Evolutionary conservation across 2,113 vertebrate species (phyloP), one percentile per base, ranked within the genome.

Genomic region (Phylloscopus trochiloides): DNA sequence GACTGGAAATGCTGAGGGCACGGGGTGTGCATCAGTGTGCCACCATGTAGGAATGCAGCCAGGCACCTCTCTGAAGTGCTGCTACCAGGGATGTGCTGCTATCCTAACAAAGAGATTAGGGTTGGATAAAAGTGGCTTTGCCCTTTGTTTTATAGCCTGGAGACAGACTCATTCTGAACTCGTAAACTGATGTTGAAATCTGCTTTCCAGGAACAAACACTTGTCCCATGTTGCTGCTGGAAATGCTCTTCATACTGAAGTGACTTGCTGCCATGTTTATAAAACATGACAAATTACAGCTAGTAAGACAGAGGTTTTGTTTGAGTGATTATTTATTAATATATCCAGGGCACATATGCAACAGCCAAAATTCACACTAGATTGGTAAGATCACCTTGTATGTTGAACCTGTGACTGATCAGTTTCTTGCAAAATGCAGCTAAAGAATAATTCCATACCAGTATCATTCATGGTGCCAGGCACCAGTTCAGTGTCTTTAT

Each of bases 41-140:
- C n/a, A 31, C 20, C 32, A 24, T 24, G 32, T 6, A 50, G 32
- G 36, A 82, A 83, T 3, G 14, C 2, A 3, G 28, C 14, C 65
- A 81, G 45, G 9, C 29, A n/a, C 20, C 55, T 16, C 45, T 54
- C 15, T n/a, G 15, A 14, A 0, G 0, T n/a, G 9, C 20, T 45
- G 20, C 7, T 36, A 10, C 7, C 10, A 4, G 13, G 8, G 12
- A 21, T 43, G 19, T 31, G 29, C 74, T 86, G 42, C 57, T 38
- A 19, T 26, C 13, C 43, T 57, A 29, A 29, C 31, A 59, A 8
- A 29, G 22, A 43, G 17, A 17, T 76, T 1, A 40, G 13, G 11
- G 12, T 40, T 40, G 40, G 40, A 40, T 13, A 40, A 13, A 40
- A 40, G 40, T 40, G 15, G 9, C 17, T 43, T 59, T 84, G 18